A percentile compares a stretch with the other conserved stretches of the same genome.
These are phyloP conservation scores for Tragopan temminckii DNA, from an alignment of 2,797 vertebrate species.

Conservation along the genomic window DNA sequence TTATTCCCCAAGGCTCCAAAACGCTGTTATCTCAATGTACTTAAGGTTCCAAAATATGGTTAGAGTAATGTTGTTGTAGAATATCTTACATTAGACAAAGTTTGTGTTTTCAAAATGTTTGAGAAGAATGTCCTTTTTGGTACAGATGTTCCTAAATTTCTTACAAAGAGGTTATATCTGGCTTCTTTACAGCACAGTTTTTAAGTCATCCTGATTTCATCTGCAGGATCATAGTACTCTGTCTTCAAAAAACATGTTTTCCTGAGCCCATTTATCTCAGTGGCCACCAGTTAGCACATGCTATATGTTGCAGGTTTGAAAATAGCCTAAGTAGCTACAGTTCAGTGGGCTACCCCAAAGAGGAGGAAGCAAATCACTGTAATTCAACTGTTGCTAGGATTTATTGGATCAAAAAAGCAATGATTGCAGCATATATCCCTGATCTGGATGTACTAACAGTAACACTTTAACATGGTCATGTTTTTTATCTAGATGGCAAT, in stretches of 20 bases:
- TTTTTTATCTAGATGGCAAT: not conserved
- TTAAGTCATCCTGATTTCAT: not conserved
- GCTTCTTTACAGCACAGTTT: not conserved
- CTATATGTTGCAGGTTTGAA: not conserved
- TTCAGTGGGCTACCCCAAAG: not conserved
- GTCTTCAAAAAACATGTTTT: not conserved
- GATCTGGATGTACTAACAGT: not conserved
- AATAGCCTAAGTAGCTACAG: not conserved
- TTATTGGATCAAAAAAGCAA: not conserved
- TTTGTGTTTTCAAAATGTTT: not conserved
- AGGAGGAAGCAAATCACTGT: not conserved
- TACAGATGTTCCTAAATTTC: not conserved
- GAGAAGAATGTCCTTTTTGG: not conserved
- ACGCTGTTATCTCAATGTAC: not conserved
- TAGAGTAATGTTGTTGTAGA: not conserved
- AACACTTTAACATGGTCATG: not conserved
- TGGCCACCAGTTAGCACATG: not conserved
- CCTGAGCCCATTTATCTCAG: not conserved
- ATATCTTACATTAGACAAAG: not conserved
- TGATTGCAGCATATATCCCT: not conserved
- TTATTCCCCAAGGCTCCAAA: not conserved
- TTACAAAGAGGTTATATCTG: not conserved
- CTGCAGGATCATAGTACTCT: not conserved
- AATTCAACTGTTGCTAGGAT: not conserved
- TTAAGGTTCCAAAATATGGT: not conserved